A percentile compares a stretch with the other conserved stretches of the same genome.
Conservation (phyloP, 2,888 invertebrate species). For the Cacoxenus indagator region DNA sequence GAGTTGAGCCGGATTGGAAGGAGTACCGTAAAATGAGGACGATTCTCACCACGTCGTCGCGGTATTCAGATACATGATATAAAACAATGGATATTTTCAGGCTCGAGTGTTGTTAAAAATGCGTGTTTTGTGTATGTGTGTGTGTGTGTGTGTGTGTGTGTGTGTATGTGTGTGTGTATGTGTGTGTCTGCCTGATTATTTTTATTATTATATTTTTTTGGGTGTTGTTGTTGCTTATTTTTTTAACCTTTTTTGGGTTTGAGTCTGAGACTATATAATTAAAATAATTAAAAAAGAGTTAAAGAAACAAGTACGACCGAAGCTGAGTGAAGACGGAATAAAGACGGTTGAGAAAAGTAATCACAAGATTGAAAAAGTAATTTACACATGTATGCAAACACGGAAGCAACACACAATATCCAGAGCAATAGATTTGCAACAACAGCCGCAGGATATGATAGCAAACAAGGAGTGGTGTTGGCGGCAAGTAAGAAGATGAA, state of each 20-base stretch:
- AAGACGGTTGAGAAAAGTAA: slow-evolving; percentile 47
- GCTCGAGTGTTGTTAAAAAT: too few species aligned
- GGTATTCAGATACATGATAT: too few species aligned
- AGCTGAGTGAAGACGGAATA: neutral
- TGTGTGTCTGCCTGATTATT: neutral
- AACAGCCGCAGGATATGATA: slow-evolving; percentile 59
- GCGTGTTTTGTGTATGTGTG: neutral
- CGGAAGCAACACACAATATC: slow-evolving; percentile 32
- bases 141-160: neutral
- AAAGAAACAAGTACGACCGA: slow-evolving; percentile 50
- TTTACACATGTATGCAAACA: slow-evolving; percentile 62
- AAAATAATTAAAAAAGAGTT: slow-evolving; percentile 41
- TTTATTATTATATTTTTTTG: neutral
- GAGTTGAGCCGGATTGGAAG: neutral
- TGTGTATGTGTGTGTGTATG: too few species aligned
- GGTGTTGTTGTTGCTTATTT: neutral
- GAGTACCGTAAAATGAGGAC: too few species aligned
- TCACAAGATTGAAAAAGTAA: slow-evolving; percentile 62
- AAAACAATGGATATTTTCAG: too few species aligned
- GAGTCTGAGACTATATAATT: slow-evolving; percentile 11
- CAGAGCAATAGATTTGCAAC: slow-evolving; percentile 29
- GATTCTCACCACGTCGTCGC: too few species aligned
- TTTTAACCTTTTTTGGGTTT: neutral
- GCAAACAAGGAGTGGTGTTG: neutral
- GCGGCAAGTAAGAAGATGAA: slow-evolving; percentile 19